Base-by-base conservation (phyloP, 2,888 invertebrate genomes). In the Sturmia bella region DNA sequence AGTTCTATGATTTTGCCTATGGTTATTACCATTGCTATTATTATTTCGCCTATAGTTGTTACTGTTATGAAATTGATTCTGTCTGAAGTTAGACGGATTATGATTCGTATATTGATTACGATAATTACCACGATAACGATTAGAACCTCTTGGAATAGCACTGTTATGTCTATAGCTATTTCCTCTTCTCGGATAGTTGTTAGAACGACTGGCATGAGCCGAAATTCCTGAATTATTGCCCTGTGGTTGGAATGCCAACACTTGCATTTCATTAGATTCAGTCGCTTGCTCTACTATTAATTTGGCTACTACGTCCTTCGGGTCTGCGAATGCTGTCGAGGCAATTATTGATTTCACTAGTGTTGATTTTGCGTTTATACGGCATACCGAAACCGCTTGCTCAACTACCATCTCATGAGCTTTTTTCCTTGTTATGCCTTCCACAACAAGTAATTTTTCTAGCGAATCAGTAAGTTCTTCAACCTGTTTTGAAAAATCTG, bases 321-420 rank as follows among this genome's bases (percentile, higher is more conserved):
- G 43, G n/a, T 61, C 59, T 21, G 43, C 7, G 41, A 61, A 61
- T 24, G 59, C n/a, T 43, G 24, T n/a, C 21, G 59, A 61, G n/a
- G 59, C 59, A 13, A 61, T 24, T 17, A 61, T 61, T 61, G 59
- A 43, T 61, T 61, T 61, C 3, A 43, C 24, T 1, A 61, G 21
- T 11, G 6, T 24, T 6, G 59, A 41, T 21, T 15, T 41, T 11
- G 59, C 59, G 6, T 59, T 59, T 41, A 59, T 13, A 0, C 59
- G 41, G 41, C 59, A 61, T n/a, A 61, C 43, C 3, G 6, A 15
- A 43, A 43, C 59, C 1, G 43, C 41, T 24, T 61, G 59, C 41
- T 61, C 59, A 9, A 41, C n/a, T 9, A 17, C 21, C 43, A 43
- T 43, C 24, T 61, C 43, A 15, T 61, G 37, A 4, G 17, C 3